Evolutionary conservation across 2,797 vertebrate species (phyloP), one percentile per base, ranked within the genome.

Genomic region (Parambassis ranga): DNA sequence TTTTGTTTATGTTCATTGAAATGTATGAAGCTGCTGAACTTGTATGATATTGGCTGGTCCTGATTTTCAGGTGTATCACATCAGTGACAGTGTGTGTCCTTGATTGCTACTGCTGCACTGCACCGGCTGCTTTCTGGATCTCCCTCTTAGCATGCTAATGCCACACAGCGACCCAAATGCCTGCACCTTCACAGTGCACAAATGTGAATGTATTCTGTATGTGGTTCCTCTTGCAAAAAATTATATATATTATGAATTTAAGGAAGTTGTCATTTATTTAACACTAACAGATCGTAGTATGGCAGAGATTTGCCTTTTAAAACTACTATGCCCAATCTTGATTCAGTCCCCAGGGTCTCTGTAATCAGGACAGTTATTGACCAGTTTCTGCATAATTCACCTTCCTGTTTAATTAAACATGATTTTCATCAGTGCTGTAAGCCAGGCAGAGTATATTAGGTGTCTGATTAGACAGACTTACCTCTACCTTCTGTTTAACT

Each of bases 141-240:
- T 58, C 33, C 63, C 59, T 73, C 59, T 33, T 61, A 68, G 66
- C 78, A 70, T 72, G 68, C 39, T 58, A 71, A 82, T 72, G 33
- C 42, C 55, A 47, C 39, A 16, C 41, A 53, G n/a, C n/a, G 41
- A 50, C 35, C 14, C 22, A 30, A 28, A 22, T 5, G 22, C 39
- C 16, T 49, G 39, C 50, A 24, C 47, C 24, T 67, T n/a, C 57
- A 65, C 70, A 57, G 53, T 48, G 39, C 33, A 22, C n/a, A 37
- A 41, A 69, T 65, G 26, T 38, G 1, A 56, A 37, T 28, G 9
- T 15, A 23, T 64, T 65, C 61, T 41, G 14, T 30, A n/a, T n/a
- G n/a, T n/a, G n/a, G n/a, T n/a, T n/a, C n/a, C n/a, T n/a, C n/a
- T n/a, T n/a, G n/a, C n/a, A n/a, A n/a, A n/a, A n/a, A n/a, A n/a